Percentiles rank a stretch among this genome's conserved stretches.
Evolutionary conservation across 2,888 invertebrate species (phyloP).

Genomic region (Conistra vaccinii): DNA sequence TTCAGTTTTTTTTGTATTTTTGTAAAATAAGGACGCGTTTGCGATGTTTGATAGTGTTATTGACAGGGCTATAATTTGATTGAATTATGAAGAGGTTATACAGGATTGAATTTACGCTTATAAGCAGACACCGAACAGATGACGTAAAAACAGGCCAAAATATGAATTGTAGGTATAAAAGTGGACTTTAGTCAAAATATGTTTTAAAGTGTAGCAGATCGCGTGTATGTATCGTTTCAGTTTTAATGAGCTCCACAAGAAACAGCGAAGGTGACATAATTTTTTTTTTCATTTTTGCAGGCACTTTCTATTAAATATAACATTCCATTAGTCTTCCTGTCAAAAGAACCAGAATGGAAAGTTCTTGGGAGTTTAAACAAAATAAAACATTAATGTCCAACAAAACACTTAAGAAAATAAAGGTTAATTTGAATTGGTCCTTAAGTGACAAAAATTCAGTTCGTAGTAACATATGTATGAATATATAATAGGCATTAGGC

Average conservation of each 20-base stretch:
- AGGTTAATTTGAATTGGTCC: background rate
- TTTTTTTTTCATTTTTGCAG: conserved; percentile 41
- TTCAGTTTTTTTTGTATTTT: too few species aligned
- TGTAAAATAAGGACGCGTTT: too few species aligned
- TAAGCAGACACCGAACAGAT: background rate
- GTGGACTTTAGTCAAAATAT: background rate
- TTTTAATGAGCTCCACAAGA: conserved; percentile 50
- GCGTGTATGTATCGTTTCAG: conserved; percentile 48
- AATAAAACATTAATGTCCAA: background rate
- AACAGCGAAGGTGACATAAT: conserved; percentile 47
- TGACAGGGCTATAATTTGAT: too few species aligned
- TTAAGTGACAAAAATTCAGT: conserved; percentile 9
- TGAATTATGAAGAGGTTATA: background rate
- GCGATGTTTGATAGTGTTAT: too few species aligned
- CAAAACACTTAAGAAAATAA: background rate
- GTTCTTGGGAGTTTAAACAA: background rate
- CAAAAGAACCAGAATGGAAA: background rate
- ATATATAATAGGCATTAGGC: conserved; percentile 26
- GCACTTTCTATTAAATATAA: conserved; percentile 34
- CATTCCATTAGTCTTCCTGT: conserved; percentile 21
- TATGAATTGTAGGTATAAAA: background rate
- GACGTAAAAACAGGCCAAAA: background rate
- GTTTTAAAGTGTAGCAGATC: conserved; percentile 31
- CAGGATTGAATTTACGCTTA: background rate
- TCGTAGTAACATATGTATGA: background rate